Evolutionary conservation across 1,140 invertebrate genomes (phyloP), one percentile per base, ranked within the genome.

Genomic region (Eciton burchellii): DNA sequence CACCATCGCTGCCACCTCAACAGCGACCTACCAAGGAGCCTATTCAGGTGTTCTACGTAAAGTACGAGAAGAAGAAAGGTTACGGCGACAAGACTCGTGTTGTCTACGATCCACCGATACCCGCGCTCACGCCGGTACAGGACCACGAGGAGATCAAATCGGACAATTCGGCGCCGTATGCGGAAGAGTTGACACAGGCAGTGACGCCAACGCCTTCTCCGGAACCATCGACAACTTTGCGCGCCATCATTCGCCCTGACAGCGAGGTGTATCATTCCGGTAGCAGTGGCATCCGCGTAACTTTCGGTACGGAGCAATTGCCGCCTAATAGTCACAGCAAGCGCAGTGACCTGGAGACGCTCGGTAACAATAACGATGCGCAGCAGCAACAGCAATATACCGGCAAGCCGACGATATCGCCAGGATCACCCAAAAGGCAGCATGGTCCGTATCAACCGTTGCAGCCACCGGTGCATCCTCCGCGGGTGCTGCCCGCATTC

Each of bases 11-110:
- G 41, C 91, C 95, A 19, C 93, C 95, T 0, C 91, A 92, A 71
- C 95, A 94, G 63, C 94, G 94, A 70, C 96, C 96, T 85, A 96
- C 96, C 82, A 97, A 97, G 90, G 97, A 97, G 90, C 97, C 97
- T 14, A 97, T 98, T 60, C 97, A 98, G 88, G 97, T 98, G 3
- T 98, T 97, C 91, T 98, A 98, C 89, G 97, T 98, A 0, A 98
- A 98, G 91, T 98, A 98, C 89, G 97, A 97, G 84, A 97, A 98
- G 91, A 97, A 94, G 90, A 95, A 93, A 89, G 94, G 87, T 11
- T 94, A 91, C 87, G 95, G 95, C 1, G 93, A 94, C 12, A 95
- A 96, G 70, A 95, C 96, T 54, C 95, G 96, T 77, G 95, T 98
- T 3, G 94, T 97, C 24, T 97, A 97, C 85, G 97, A 98, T 71